A percentile compares a stretch with the other conserved stretches of the same genome.
These are phyloP conservation scores for Sebastolobus altivelis DNA, from an alignment of 2,797 vertebrate species.

Conservation along the genomic window DNA sequence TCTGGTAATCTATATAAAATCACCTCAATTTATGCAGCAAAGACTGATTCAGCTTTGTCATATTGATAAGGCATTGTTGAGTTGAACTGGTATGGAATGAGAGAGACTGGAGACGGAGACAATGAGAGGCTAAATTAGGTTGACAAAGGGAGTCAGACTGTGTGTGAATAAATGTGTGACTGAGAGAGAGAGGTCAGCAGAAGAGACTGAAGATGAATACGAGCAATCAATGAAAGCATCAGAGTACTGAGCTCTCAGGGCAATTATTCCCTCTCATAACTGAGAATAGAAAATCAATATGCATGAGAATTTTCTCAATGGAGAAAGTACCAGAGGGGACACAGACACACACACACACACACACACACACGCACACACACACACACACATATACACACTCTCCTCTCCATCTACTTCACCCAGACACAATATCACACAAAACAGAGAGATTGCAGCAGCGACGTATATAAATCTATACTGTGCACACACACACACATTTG, in stretches of 20 bases:
- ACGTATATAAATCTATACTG: background rate
- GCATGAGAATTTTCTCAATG: slow-evolving; percentile 27
- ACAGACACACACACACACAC: background rate
- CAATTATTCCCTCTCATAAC: slow-evolving; percentile 42
- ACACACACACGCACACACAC: background rate
- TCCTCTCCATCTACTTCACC: background rate
- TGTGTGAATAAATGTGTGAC: background rate
- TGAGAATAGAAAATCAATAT: slow-evolving; percentile 50
- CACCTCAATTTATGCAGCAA: background rate
- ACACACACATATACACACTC: background rate
- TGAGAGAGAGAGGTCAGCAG: too few relatives aligned
- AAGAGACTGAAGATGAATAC: slow-evolving; percentile 20
- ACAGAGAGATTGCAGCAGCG: background rate
- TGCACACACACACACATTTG: background rate
- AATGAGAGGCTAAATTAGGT: slow-evolving; percentile 8
- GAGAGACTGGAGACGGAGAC: background rate
- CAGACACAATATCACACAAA: background rate
- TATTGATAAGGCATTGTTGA: slow-evolving; percentile 10
- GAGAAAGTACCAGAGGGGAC: background rate
- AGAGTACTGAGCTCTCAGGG: slow-evolving; percentile 15
- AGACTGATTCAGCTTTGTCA: slow-evolving; percentile 17
- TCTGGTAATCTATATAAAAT: slow-evolving; percentile 3
- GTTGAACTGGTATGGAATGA: background rate
- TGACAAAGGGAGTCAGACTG: background rate
- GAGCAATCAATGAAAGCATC: slow-evolving; percentile 49